Conservation (phyloP, 2,888 invertebrate species). For the Amblyteles armatorius region DNA sequence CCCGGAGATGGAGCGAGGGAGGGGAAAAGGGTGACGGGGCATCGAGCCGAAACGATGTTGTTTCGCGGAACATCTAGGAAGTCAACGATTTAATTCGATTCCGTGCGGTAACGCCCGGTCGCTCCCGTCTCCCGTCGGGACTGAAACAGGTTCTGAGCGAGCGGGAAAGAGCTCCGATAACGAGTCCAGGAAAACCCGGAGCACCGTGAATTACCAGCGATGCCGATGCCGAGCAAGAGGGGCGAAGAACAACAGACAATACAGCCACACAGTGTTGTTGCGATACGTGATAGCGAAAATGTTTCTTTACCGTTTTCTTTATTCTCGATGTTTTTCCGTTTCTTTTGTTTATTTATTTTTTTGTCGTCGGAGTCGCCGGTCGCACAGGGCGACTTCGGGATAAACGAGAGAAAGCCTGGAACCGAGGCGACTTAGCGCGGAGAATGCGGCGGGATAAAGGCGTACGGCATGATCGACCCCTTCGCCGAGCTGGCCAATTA, state of each 20-base stretch:
- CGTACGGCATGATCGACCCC: constrained; percentile 45
- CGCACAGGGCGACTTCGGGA: background rate
- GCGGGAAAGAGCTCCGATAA: constrained; percentile 21
- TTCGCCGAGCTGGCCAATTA: constrained; percentile 55
- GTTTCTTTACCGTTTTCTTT: background rate
- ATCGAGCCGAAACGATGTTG: background rate
- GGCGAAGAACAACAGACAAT: background rate
- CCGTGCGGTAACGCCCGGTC: constrained; percentile 45
- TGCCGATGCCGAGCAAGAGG: background rate
- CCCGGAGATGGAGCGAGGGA: background rate
- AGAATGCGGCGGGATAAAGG: background rate
- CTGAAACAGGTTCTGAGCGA: constrained; percentile 8
- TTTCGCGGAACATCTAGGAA: constrained; percentile 5
- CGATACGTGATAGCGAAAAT: background rate
- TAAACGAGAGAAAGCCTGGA: background rate
- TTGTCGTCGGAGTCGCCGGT: background rate
- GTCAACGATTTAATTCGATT: constrained; percentile 52
- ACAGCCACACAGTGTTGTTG: background rate
- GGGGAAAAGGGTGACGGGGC: background rate
- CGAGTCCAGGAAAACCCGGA: background rate
- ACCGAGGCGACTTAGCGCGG: background rate
- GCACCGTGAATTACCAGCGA: constrained; percentile 3
- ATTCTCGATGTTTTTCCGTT: background rate
- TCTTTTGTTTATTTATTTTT: background rate
- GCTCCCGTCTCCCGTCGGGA: constrained; percentile 36